Conservation (phyloP, 37 sponge, comb jelly and placozoan genomes). For the Diacarnus erythraeanus region DNA sequence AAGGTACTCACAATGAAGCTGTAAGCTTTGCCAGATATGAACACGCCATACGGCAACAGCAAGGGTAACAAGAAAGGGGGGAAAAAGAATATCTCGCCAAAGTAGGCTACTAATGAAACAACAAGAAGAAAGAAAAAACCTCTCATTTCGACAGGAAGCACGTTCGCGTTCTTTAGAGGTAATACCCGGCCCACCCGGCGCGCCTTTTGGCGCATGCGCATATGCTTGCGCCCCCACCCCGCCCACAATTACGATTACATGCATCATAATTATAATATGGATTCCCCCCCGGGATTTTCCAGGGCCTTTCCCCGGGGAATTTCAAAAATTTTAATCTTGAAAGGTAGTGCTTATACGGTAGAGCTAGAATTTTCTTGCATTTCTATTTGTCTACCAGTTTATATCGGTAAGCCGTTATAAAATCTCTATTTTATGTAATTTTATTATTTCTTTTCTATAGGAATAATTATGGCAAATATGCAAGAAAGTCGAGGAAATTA, state of each 20-base stretch:
- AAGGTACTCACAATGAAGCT: conserved; percentile 1
- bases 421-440: no score
- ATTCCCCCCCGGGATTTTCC: background rate
- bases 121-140: conserved; percentile 44
- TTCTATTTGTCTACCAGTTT: no score
- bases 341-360: no score
- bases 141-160: conserved; percentile 7
- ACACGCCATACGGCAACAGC: conserved; percentile 27
- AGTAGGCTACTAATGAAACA: conserved; percentile 15
- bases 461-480: no score
- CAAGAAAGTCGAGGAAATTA: no score
- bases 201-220: background rate
- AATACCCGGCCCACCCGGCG: no score
- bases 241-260: background rate
- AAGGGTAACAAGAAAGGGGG: conserved; percentile 15
- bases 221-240: background rate
- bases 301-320: background rate
- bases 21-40: conserved; percentile 4
- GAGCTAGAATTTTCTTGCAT: no score
- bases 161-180: no score
- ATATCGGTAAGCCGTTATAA: no score
- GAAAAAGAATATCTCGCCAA: conserved; percentile 35
- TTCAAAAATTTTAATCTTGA: no score
- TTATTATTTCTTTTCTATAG: no score
- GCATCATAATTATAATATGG: background rate